Conservation (phyloP, 2,113 vertebrate genomes). For the Onychostoma macrolepis region DNA sequence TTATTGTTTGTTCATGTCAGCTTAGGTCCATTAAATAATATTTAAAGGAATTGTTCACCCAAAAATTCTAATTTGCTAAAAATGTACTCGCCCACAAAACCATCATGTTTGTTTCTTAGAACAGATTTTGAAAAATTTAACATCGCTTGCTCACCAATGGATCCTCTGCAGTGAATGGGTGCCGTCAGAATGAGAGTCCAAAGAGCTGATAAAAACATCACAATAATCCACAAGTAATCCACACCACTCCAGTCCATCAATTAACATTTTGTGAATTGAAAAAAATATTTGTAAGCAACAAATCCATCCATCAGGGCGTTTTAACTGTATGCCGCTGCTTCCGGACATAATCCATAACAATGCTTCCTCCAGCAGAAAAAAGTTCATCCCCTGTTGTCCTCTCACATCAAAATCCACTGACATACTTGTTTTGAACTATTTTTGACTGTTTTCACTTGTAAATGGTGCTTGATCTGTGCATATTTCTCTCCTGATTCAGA, state of each 20-base stretch:
- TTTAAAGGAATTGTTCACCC: neutral
- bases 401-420: neutral
- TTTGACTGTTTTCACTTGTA: neutral
- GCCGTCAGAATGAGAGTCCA: neutral
- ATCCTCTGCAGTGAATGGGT: neutral
- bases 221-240: no score
- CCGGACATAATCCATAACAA: no score
- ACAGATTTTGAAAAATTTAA: neutral
- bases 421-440: neutral
- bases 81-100: neutral
- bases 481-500: no score
- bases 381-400: neutral
- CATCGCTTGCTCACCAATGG: neutral
- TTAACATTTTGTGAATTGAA: neutral
- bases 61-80: neutral
- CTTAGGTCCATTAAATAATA: neutral
- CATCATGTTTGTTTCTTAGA: neutral
- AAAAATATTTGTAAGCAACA: neutral
- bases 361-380: neutral
- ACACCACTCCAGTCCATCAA: neutral
- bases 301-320: neutral
- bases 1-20: neutral
- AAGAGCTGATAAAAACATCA: no score
- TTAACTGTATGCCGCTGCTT: no score
- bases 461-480: no score